Base-by-base conservation (phyloP, 1,140 invertebrate genomes). In the Spodoptera frugiperda region DNA sequence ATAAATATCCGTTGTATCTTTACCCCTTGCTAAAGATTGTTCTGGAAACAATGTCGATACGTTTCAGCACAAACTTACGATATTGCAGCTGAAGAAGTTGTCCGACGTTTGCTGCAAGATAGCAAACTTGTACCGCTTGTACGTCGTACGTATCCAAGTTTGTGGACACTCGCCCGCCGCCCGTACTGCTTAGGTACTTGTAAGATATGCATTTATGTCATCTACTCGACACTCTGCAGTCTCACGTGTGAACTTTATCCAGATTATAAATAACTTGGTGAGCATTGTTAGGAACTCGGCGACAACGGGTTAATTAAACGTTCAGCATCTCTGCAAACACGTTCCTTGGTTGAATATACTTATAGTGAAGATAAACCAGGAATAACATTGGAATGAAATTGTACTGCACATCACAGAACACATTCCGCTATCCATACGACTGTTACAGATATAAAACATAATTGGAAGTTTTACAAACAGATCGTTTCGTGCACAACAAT, bases 11-110 rank as follows among this genome's bases (percentile, higher is more conserved):
- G 33, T 17, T 44, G 33, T 15, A n/a, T n/a, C n/a, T n/a, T n/a
- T n/a, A n/a, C n/a, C n/a, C n/a, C n/a, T n/a, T n/a, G n/a, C n/a
- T 33, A 63, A 12, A 63, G 59, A 63, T 19, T 14, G 57, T 39
- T 63, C 33, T 63, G 44, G 59, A 63, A 63, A 12, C 33, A 33
- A 63, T 17, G 30, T 44, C 30, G 17, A 44, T 44, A 63, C 15
- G 17, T n/a, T 6, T 6, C 2, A 61, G 30, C 30, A 33, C 17
- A 44, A 63, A 63, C 59, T 63, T 63, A 25, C 59, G 33, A 63
- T 44, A 63, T 63, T 44, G 59, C 59, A 63, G 33, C 8, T 33
- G 30, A 19, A 15, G 30, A 57, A 57, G 54, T 57, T 57, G 59
- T 14, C 5, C 12, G 11, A 4, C 25, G 55, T 59, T 59, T 44